A percentile compares a stretch with the other conserved stretches of the same genome.
Evolutionary conservation across 2,113 vertebrate genomes (phyloP).

Genomic region (Paradoxurus hermaphroditus): DNA sequence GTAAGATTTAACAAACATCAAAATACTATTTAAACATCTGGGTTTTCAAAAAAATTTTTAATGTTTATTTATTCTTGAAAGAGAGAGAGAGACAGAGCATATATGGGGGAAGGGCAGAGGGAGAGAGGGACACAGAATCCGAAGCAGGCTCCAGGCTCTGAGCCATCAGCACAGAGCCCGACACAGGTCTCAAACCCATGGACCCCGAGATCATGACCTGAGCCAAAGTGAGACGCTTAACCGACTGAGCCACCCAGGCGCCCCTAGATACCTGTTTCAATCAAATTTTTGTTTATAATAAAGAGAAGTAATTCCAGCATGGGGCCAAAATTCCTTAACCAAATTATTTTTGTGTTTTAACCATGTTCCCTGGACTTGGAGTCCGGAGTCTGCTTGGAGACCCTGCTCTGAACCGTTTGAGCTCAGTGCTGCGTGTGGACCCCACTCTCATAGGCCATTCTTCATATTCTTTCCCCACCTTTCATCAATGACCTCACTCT

Average conservation of each 20-base stretch:
- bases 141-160: too few relatives aligned
- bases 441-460: fast-evolving
- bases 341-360: background rate
- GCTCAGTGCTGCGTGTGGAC: fast-evolving
- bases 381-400: background rate
- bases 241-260: too few relatives aligned
- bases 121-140: too few relatives aligned
- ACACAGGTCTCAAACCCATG: too few relatives aligned
- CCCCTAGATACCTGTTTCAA: background rate
- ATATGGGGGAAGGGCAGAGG: too few relatives aligned
- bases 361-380: too few relatives aligned
- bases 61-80: too few relatives aligned
- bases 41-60: too few relatives aligned
- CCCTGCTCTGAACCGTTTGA: fast-evolving
- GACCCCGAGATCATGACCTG: too few relatives aligned
- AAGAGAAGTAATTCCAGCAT: fast-evolving
- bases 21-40: background rate
- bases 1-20: background rate
- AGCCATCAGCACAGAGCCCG: too few relatives aligned
- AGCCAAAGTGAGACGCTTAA: too few relatives aligned
- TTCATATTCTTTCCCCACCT: fast-evolving
- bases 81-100: too few relatives aligned
- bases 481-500: fast-evolving
- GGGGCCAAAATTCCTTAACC: background rate
- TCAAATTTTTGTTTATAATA: background rate